Percentiles rank a stretch among this genome's conserved stretches.
Conservation (phyloP, 2,888 invertebrate species). For the Ormyrus rosae region DNA sequence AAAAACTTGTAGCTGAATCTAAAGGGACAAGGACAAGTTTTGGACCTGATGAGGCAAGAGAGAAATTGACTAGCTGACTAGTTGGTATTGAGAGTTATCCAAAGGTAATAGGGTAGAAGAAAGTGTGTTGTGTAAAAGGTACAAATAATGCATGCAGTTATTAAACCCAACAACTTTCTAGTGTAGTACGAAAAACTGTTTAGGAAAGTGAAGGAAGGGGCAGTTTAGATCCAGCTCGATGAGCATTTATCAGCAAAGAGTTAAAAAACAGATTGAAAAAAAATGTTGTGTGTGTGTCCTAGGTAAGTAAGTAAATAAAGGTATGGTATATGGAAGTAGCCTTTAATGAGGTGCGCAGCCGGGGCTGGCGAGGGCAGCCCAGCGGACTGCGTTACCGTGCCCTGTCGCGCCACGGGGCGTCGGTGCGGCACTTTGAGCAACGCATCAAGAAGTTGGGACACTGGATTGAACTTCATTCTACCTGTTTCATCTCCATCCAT, state of each 20-base stretch:
- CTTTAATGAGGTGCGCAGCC: slow-evolving; percentile 73
- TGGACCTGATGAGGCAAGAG: not conserved
- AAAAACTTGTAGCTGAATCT: slow-evolving; percentile 52
- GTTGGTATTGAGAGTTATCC: not conserved
- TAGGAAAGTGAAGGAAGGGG: not conserved
- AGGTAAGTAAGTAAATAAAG: slow-evolving; percentile 64
- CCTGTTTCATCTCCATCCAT: slow-evolving; percentile 96
- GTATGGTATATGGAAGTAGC: slow-evolving; percentile 74
- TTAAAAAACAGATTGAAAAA: slow-evolving; percentile 54
- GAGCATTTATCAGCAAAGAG: slow-evolving; percentile 57
- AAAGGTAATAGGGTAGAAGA: slow-evolving; percentile 24
- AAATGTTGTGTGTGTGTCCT: slow-evolving; percentile 63
- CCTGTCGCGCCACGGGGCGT: slow-evolving; percentile 75
- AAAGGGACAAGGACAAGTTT: slow-evolving; percentile 20
- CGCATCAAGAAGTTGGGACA: slow-evolving; percentile 72
- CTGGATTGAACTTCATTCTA: slow-evolving; percentile 77
- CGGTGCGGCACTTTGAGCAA: slow-evolving; percentile 71
- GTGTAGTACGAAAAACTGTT: not conserved
- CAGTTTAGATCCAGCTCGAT: slow-evolving; percentile 54
- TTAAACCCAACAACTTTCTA: slow-evolving; percentile 2
- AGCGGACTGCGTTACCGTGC: slow-evolving; percentile 74
- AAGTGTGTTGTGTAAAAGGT: slow-evolving; percentile 21
- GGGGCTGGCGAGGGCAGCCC: slow-evolving; percentile 73
- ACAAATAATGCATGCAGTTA: slow-evolving; percentile 34
- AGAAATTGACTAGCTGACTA: slow-evolving; percentile 7